Percentiles rank a stretch among this genome's conserved stretches.
phyloP scores from a whole-genome alignment of 1,140 invertebrate genomes.

The Aphis craccivora region DNA sequence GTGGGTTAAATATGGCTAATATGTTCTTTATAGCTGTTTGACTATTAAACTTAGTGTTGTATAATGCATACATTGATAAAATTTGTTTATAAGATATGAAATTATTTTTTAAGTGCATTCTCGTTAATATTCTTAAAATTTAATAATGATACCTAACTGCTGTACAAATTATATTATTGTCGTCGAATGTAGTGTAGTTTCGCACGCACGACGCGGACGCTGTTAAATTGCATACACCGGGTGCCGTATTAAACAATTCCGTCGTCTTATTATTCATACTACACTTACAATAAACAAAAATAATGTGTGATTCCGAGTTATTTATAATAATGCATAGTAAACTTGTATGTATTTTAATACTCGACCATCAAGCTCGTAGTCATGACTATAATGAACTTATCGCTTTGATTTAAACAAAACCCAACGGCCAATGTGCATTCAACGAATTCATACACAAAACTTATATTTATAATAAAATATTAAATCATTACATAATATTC shows the following conservation, averaged over 20 bases:
- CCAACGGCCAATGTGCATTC: not conserved
- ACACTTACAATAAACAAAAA: not conserved
- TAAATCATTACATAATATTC: not conserved
- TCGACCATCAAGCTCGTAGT: not conserved
- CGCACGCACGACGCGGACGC: not conserved
- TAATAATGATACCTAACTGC: not conserved
- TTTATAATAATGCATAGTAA: not conserved
- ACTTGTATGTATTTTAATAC: not conserved
- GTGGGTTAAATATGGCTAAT: too few relatives aligned
- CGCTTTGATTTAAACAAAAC: not conserved
- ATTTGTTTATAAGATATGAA: not conserved
- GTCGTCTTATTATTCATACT: not conserved
- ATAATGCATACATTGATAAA: not conserved
- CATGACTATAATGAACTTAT: not conserved
- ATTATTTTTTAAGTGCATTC: not conserved
- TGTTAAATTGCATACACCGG: constrained; percentile 42
- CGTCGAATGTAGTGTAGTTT: not conserved
- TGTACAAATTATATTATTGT: not conserved
- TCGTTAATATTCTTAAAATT: not conserved
- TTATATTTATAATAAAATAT: not conserved
- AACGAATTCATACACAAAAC: not conserved
- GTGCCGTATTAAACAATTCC: constrained; percentile 25
- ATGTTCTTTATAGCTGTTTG: not conserved
- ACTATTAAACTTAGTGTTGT: not conserved
- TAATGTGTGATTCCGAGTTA: not conserved